Evolutionary conservation across 2,113 vertebrate genomes (phyloP), one percentile per base, ranked within the genome.

Genomic region (Labrus mixtus): DNA sequence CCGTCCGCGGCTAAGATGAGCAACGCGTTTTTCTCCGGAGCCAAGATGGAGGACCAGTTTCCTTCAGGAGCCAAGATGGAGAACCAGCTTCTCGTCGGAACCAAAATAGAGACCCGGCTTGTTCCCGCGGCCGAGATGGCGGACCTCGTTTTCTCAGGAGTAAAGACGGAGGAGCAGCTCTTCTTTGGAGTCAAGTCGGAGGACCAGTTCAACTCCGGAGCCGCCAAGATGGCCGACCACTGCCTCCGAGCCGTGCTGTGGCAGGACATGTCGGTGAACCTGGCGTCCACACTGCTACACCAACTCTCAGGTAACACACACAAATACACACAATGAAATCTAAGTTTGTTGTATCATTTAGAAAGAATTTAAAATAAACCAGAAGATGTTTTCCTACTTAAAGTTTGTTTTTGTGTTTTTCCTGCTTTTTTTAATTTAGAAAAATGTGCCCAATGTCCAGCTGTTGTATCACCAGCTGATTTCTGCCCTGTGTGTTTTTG

Each of bases 221-320:
- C 81, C 73, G 78, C 81, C 73, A 89, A 86, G 45, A 86, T 91
- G 87, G 85, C 73, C 1, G 87, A 89, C 68, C 91, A 91, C 76
- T 92, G 90, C 37, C 88, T 93, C n/a, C 25, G 86, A 17, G 92
- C 90, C 0, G 89, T 81, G 43, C 81, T 93, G 71, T 93, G 92
- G 92, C 92, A 91, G 83, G 92, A 93, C 89, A 92, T 91, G 90
- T 93, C 92, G 0, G 83, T 93, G 19, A 92, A 93, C 84, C 78
- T 93, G 87, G 92, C 92, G 1, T 93, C 92, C 23, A 91, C 92
- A 4, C 81, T 93, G 64, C 89, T 93, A 57, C 90, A 93, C 64
- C 90, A 92, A 75, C 92, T 93, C 53, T 93, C 92, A 83, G 92
- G 91, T 93, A 69, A 41, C 41, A 37, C 11, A n/a, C 10, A 58